Evolutionary conservation across 1,140 invertebrate genomes (phyloP).

Genomic region (Campoletis sonorensis): DNA sequence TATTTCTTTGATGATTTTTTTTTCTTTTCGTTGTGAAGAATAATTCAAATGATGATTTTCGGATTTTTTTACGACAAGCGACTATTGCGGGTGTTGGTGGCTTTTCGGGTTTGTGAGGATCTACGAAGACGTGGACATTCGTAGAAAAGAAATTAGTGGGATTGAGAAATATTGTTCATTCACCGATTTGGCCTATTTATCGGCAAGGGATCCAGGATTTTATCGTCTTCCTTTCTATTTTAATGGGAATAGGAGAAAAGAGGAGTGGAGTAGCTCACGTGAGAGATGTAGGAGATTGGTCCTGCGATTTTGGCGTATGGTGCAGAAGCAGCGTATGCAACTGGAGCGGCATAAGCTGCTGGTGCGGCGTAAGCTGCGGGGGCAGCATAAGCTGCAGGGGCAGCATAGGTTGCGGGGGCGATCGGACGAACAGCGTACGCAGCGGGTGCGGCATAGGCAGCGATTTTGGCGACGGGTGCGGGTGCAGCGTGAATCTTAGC

Average conservation of each 20-base stretch:
- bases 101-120: no score
- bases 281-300: conserved; percentile 52
- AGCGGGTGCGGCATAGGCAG: conserved; percentile 49
- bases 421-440: conserved; percentile 48
- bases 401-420: conserved; percentile 35
- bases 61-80: no score
- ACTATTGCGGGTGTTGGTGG: no score
- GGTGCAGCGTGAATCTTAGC: conserved; percentile 47
- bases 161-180: background rate
- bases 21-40: no score
- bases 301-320: conserved; percentile 47
- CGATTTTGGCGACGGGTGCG: conserved; percentile 30
- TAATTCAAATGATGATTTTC: no score
- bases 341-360: conserved; percentile 42
- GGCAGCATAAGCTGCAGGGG: conserved; percentile 47
- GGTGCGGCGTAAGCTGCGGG: conserved; percentile 45
- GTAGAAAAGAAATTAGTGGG: no score
- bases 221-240: conserved; percentile 56
- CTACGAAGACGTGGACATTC: no score
- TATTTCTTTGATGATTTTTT: no score
- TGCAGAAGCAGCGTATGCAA: conserved; percentile 49
- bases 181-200: background rate
- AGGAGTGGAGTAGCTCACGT: conserved; percentile 51
- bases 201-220: conserved; percentile 52
- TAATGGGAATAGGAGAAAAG: conserved; percentile 55